Base-by-base conservation (phyloP, 1,140 invertebrate species). In the Mylabris phalerata region DNA sequence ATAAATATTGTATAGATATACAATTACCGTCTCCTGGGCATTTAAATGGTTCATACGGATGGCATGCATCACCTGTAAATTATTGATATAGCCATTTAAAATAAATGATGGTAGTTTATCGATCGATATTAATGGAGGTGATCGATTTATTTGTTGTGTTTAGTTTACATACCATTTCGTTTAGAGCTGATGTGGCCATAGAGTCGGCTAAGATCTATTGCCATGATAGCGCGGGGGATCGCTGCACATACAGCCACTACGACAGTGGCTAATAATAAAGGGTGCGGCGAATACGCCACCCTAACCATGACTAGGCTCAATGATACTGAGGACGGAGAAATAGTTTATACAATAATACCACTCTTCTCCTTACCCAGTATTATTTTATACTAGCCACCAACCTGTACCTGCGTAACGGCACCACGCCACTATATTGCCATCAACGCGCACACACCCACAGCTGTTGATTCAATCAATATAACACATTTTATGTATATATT, bases 1-100 rank as follows among this genome's bases (percentile, higher is more conserved):
- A 96, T 61, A 88, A 82, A 79, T 97, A 97, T 73, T 95, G 92
- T 74, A 96, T 95, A 55, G 92, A 94, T 75, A 96, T 95, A 75
- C 93, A 96, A 69, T 85, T 85, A 59, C 88, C 85, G 71, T 94
- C 89, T 55, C 90, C 92, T 1, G 94, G 94, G 75, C 94, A 98
- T 72, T 92, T 92, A 79, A 98, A 97, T 9, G 94, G 94, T 72
- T 96, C 90, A 75, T 93, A 93, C 0, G 90, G 89, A 69, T 90
- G 89, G 70, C 90, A 93, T 61, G 83, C 77, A 58, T 84, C 82
- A 62, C 77, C 83, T 86, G 26, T 10, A 11, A 47, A 13, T 13
- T 24, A 9, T 6, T 13, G 13, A 13, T 10, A 25, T 13, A 1
- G 13, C 4, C 46, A 10, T 26, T 7, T 10, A 2, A 9, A 47